Percentiles rank a stretch among this genome's conserved stretches.
Conservation (phyloP, 2,113 vertebrate genomes). For the Rhinoderma darwinii region DNA sequence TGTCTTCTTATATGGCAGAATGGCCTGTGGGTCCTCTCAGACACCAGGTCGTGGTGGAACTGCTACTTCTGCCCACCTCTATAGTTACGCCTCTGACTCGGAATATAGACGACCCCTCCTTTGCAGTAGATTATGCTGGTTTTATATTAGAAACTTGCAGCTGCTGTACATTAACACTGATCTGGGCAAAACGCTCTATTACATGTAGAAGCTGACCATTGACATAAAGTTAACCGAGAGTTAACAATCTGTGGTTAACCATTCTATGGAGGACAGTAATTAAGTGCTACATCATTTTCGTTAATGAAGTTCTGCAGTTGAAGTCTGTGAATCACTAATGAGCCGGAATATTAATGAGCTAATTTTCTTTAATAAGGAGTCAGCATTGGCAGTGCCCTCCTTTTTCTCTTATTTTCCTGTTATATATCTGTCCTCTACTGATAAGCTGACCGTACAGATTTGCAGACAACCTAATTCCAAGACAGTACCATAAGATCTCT, state of each 20-base stretch:
- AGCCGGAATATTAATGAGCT: slow-evolving; percentile 80
- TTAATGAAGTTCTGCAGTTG: slow-evolving; percentile 76
- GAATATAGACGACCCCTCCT: neutral
- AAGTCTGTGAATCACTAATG: slow-evolving; percentile 79
- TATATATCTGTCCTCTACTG: neutral
- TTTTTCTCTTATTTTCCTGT: neutral
- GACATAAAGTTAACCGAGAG: slow-evolving; percentile 10
- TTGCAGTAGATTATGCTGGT: neutral
- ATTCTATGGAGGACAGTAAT: slow-evolving; percentile 69
- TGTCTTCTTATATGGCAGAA: too few species aligned
- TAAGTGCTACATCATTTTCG: slow-evolving; percentile 79
- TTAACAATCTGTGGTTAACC: slow-evolving; percentile 19
- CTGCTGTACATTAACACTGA: neutral
- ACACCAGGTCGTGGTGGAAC: too few species aligned
- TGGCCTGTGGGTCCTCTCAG: too few species aligned
- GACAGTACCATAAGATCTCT: neutral
- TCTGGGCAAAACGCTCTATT: neutral
- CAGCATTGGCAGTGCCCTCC: neutral
- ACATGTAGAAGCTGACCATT: slow-evolving; percentile 17
- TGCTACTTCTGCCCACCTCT: too few species aligned
- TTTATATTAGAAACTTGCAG: neutral
- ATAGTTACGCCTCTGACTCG: too few species aligned
- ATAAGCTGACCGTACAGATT: neutral
- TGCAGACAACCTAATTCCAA: neutral
- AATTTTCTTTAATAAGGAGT: slow-evolving; percentile 23